Evolutionary conservation across 2,797 vertebrate species (phyloP).

Genomic region (Liparis tanakae): DNA sequence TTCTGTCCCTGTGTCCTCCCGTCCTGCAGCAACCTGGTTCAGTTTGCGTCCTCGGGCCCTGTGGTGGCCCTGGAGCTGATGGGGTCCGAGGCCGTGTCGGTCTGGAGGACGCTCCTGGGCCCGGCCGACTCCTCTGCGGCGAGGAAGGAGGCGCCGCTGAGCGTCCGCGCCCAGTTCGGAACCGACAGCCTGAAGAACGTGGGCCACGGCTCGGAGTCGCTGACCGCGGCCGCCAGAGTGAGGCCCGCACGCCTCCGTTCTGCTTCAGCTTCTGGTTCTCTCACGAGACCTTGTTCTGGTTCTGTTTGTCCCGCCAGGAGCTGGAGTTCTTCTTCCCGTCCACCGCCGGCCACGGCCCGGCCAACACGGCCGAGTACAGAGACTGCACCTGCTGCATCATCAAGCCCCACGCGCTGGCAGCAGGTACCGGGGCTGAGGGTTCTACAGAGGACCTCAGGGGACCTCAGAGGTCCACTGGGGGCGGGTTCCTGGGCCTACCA

Average conservation of each 20-base stretch:
- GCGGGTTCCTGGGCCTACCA: too few relatives aligned
- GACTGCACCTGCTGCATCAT: conserved; percentile 92
- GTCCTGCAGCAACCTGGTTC: conserved; percentile 86
- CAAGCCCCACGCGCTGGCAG: conserved; percentile 93
- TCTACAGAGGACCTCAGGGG: too few relatives aligned
- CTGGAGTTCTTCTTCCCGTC: conserved; percentile 96
- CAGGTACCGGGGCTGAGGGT: conserved; percentile 78
- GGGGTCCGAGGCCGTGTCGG: conserved; percentile 89
- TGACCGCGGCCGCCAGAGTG: conserved; percentile 91
- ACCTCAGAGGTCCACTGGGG: too few relatives aligned
- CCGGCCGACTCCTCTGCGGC: conserved; percentile 84
- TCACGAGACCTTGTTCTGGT: neutral
- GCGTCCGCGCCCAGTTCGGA: conserved; percentile 86
- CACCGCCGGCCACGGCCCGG: conserved; percentile 85
- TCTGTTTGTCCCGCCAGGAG: conserved; percentile 82
- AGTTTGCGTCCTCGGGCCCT: conserved; percentile 90
- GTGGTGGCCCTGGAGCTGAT: conserved; percentile 94
- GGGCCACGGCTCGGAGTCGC: conserved; percentile 90
- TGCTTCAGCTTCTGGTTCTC: neutral
- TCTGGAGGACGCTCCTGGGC: conserved; percentile 89
- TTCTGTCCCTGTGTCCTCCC: too few relatives aligned
- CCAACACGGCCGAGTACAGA: conserved; percentile 87
- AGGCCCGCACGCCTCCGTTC: conserved; percentile 11
- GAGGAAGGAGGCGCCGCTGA: conserved; percentile 82
- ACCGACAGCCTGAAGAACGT: conserved; percentile 87